phyloP scores from a whole-genome alignment of 2,797 vertebrate genomes.

The Oceanodroma leucorhoa region DNA sequence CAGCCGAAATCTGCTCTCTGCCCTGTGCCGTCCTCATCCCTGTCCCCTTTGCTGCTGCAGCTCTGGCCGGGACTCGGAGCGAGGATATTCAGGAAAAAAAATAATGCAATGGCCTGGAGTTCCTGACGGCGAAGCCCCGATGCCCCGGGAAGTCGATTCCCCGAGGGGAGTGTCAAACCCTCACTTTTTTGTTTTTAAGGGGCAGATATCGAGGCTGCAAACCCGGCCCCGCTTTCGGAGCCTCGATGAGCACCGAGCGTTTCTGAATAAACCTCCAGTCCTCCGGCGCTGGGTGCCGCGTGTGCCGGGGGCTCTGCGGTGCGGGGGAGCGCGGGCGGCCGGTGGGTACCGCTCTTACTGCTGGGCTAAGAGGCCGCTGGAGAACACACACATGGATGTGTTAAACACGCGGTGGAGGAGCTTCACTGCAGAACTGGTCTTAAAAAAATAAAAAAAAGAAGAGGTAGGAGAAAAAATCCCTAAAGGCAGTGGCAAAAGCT shows the following conservation, averaged over 20 bases:
- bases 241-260: accelerated
- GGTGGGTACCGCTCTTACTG: not conserved
- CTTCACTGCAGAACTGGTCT: not conserved
- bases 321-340: not conserved
- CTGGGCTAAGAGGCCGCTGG: not conserved
- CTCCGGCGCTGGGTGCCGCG: accelerated
- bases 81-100: not conserved
- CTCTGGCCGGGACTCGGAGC: accelerated
- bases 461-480: not conserved
- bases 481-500: not conserved
- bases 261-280: not conserved
- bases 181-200: not conserved
- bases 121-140: not conserved
- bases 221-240: not conserved
- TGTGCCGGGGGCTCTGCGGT: not conserved
- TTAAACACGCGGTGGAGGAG: not conserved
- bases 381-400: accelerated
- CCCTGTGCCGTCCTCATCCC: not conserved
- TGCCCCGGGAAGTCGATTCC: not conserved
- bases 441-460: not conserved
- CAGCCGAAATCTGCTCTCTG: not conserved
- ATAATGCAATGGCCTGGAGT: not conserved
- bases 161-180: not conserved
- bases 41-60: not conserved
- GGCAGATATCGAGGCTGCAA: not conserved